These are phyloP conservation scores for Sardinella longiceps DNA, from an alignment of 2,797 vertebrate genomes.

Conservation along the genomic window DNA sequence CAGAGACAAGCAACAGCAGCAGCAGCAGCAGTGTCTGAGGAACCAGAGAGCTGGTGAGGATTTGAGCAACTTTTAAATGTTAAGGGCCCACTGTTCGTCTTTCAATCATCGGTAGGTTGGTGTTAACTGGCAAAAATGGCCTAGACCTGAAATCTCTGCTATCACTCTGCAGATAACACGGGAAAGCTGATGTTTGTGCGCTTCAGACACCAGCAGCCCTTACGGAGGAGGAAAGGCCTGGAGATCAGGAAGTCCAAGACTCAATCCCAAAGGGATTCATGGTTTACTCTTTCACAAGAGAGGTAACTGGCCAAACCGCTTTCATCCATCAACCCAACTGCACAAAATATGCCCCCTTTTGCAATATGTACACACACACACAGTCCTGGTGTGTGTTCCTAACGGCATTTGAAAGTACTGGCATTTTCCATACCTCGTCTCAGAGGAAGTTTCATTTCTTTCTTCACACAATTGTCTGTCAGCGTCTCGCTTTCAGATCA, in stretches of 20 bases:
- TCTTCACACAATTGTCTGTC: not conserved
- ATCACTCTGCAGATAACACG: slow-evolving; percentile 30
- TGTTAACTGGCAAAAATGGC: not conserved
- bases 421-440: not conserved
- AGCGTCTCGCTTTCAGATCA: not conserved
- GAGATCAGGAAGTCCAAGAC: slow-evolving; percentile 58
- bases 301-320: slow-evolving; percentile 60
- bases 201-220: slow-evolving; percentile 69
- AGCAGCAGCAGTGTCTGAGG: slow-evolving; percentile 44
- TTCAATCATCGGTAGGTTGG: not conserved
- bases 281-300: slow-evolving; percentile 77
- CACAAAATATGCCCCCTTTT: not conserved
- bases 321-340: not conserved
- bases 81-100: not conserved
- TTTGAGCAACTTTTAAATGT: too few relatives aligned
- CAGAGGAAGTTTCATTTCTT: not conserved
- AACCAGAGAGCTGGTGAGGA: slow-evolving; percentile 58
- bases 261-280: slow-evolving; percentile 64
- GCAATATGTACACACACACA: not conserved
- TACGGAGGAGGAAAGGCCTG: slow-evolving; percentile 62
- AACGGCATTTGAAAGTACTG: not conserved
- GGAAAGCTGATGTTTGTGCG: slow-evolving; percentile 76
- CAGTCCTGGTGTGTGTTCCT: not conserved
- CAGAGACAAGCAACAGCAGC: not conserved
- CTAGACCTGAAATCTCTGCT: not conserved